Base-by-base conservation (phyloP, 2,113 vertebrate species). In the Struthidea cinerea region DNA sequence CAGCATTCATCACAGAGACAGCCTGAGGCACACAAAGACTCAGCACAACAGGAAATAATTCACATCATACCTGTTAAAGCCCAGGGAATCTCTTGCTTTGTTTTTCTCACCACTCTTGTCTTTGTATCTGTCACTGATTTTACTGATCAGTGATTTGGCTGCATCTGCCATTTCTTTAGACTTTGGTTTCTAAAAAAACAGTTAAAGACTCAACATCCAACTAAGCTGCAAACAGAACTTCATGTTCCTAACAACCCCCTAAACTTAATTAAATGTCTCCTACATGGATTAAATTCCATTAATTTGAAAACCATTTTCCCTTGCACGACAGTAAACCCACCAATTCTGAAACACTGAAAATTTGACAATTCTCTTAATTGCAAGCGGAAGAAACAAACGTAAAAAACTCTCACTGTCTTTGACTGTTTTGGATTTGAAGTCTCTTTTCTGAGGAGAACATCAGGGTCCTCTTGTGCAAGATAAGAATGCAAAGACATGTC, bases 121-220 rank as follows among this genome's bases (percentile, higher is more conserved):
- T 90, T 93, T 97, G 8, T 98, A 98, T 69, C 96, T 97, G 64
- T 97, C 96, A 95, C 96, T 97, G 87, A 98, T 98, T 84, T 98
- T 97, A 75, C 37, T 97, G 73, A 98, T 97, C 61, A 98, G 96
- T 20, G 96, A 96, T 78, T 97, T 96, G 77, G 98, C 76, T 95
- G 91, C 68, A 91, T 97, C 95, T 88, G 84, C 52, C 44, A 89
- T 60, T 91, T 91, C 96, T 97, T 97, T 97, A 92, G 96, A 65
- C 44, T 98, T 98, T 80, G 94, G n/a, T 94, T 95, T 97, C 98
- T 98, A 94, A 64, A 96, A 96, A 87, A 87, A 97, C 5, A 97
- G 50, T 79, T 77, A 67, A 49, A 89, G 70, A 90, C 17, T 95
- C 20, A 91, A 68, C 37, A n/a, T 53, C 42, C 24, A 79, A 55